Conservation (phyloP, 2,888 invertebrate species). For the Cryptocephalus primarius region DNA sequence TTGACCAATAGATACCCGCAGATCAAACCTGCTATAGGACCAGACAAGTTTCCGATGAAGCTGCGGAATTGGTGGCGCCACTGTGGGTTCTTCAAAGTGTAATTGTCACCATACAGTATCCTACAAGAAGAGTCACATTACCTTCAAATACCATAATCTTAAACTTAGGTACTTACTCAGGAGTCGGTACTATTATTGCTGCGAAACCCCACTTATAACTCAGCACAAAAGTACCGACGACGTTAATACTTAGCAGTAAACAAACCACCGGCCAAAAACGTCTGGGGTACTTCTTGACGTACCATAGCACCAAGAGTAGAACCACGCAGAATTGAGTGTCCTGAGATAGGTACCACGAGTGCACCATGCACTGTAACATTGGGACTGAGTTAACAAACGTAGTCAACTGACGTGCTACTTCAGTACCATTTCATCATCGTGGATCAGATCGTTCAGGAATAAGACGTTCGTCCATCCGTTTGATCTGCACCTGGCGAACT, state of each 20-base stretch:
- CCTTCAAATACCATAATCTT: too few species aligned
- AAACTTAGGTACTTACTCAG: neutral
- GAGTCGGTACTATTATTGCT: neutral
- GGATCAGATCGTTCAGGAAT: constrained; percentile 21
- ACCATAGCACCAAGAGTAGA: neutral
- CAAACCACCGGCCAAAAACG: neutral
- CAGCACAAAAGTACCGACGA: neutral
- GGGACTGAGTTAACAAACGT: neutral
- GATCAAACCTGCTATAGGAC: constrained; percentile 1
- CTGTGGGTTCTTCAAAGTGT: constrained; percentile 1
- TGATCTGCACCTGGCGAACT: constrained; percentile 15
- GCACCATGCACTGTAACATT: neutral
- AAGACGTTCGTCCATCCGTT: constrained; percentile 25
- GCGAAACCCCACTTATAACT: neutral
- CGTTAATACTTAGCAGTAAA: neutral
- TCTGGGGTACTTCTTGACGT: neutral
- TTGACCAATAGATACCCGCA: constrained; percentile 1
- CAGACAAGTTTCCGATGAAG: neutral
- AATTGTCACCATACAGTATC: too few species aligned
- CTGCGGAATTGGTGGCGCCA: neutral
- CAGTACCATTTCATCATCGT: constrained; percentile 20
- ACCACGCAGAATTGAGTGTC: neutral
- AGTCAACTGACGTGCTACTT: too few species aligned
- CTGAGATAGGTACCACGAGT: neutral
- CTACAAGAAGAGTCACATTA: too few species aligned